phyloP scores from a whole-genome alignment of 2,888 invertebrate genomes.

The Orthonevra nobilis region DNA sequence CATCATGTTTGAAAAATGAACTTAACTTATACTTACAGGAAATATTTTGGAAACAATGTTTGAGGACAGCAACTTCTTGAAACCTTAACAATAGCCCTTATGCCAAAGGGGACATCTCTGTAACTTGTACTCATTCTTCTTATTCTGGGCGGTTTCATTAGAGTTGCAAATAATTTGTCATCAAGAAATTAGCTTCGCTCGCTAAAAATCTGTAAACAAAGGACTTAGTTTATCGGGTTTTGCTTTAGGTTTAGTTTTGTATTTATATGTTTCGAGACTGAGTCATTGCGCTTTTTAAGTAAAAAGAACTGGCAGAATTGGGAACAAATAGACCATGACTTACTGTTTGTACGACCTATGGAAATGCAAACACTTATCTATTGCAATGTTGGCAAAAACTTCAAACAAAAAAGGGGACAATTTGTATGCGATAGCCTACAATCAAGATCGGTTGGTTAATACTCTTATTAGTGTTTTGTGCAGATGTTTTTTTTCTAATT shows the following conservation, averaged over 20 bases:
- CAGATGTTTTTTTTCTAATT: too few relatives aligned
- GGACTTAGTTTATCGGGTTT: conserved; percentile 2
- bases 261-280: too few relatives aligned
- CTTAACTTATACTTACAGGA: conserved; percentile 82
- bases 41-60: conserved; percentile 83
- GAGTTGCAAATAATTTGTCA: too few relatives aligned
- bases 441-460: too few relatives aligned
- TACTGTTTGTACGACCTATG: too few relatives aligned
- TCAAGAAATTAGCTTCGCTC: too few relatives aligned
- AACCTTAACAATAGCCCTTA: conserved; percentile 82
- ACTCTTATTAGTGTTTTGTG: too few relatives aligned
- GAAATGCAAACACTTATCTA: conserved; percentile 28
- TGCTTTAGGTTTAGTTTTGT: too few relatives aligned
- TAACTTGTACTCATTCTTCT: conserved; percentile 82
- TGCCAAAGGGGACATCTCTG: conserved; percentile 85
- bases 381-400: conserved; percentile 47
- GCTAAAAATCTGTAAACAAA: conserved; percentile 3
- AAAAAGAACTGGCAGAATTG: too few relatives aligned
- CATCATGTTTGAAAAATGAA: background rate
- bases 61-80: conserved; percentile 83
- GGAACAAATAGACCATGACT: too few relatives aligned
- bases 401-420: background rate
- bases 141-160: conserved; percentile 74
- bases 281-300: too few relatives aligned
- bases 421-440: too few relatives aligned